These are phyloP conservation scores for Imbricaverruca yamaguchii DNA, from an alignment of 2,888 invertebrate species.

Conservation along the genomic window DNA sequence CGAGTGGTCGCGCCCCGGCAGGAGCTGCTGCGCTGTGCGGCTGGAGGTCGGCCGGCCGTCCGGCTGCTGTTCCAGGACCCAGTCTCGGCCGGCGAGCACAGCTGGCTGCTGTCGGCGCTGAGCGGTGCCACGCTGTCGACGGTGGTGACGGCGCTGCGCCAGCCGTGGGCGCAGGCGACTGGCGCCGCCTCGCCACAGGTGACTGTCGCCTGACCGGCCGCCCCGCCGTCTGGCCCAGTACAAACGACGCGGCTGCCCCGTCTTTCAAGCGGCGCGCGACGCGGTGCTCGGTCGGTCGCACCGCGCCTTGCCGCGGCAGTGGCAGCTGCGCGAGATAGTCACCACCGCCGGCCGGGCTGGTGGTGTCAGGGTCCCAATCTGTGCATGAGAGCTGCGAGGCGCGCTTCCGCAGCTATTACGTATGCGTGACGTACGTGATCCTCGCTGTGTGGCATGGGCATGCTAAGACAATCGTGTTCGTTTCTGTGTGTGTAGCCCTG, in stretches of 20 bases:
- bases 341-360: too few relatives aligned
- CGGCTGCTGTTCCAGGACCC: conserved; percentile 17
- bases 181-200: not conserved
- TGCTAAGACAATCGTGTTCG: too few relatives aligned
- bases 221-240: not conserved
- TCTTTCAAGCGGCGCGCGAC: too few relatives aligned
- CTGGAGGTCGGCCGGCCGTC: not conserved
- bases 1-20: not conserved
- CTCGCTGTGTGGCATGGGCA: too few relatives aligned
- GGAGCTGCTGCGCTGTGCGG: not conserved
- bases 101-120: conserved; percentile 3
- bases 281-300: too few relatives aligned
- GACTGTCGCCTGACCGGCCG: not conserved
- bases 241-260: not conserved
- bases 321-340: too few relatives aligned
- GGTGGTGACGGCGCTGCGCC: conserved; percentile 2
- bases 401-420: too few relatives aligned
- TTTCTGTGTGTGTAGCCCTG: too few relatives aligned
- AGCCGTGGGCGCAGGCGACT: not conserved
- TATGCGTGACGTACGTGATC: too few relatives aligned
- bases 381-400: too few relatives aligned
- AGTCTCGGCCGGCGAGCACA: not conserved
- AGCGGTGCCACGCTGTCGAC: not conserved
- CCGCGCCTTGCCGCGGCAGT: too few relatives aligned
- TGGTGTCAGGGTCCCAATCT: too few relatives aligned